Evolutionary conservation across 2,888 invertebrate species (phyloP).

Genomic region (Dolichopus griseipennis): DNA sequence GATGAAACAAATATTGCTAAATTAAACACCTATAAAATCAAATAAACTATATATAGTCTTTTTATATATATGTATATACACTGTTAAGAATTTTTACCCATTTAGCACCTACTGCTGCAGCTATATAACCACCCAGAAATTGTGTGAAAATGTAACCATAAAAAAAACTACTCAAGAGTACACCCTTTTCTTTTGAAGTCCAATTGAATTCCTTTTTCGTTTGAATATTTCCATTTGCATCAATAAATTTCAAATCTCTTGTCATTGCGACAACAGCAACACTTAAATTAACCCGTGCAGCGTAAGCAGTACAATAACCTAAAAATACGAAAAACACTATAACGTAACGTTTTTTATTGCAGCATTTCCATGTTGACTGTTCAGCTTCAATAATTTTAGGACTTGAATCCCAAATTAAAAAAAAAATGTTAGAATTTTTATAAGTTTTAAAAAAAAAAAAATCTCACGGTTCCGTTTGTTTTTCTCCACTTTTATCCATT

Average conservation of each 20-base stretch:
- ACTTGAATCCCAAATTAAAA: not conserved
- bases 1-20: constrained; percentile 70
- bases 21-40: constrained; percentile 54
- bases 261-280: constrained; percentile 93
- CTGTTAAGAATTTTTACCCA: constrained; percentile 40
- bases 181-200: constrained; percentile 67
- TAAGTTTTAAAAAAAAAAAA: too few species aligned
- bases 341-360: constrained; percentile 64
- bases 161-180: constrained; percentile 78
- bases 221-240: constrained; percentile 53
- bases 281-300: constrained; percentile 77
- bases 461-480: too few species aligned
- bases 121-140: constrained; percentile 74
- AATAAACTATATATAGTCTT: too few species aligned
- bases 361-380: constrained; percentile 56
- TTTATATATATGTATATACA: too few species aligned
- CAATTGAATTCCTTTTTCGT: constrained; percentile 69
- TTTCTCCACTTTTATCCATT: too few species aligned
- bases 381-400: constrained; percentile 29
- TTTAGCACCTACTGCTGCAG: constrained; percentile 77
- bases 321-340: constrained; percentile 71
- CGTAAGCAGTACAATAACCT: constrained; percentile 77
- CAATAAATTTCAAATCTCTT: constrained; percentile 52
- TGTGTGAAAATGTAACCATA: constrained; percentile 82
- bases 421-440: too few species aligned